Percentiles rank a stretch among this genome's conserved stretches.
Conservation (phyloP, 2,888 invertebrate species). For the Magallana nippona region DNA sequence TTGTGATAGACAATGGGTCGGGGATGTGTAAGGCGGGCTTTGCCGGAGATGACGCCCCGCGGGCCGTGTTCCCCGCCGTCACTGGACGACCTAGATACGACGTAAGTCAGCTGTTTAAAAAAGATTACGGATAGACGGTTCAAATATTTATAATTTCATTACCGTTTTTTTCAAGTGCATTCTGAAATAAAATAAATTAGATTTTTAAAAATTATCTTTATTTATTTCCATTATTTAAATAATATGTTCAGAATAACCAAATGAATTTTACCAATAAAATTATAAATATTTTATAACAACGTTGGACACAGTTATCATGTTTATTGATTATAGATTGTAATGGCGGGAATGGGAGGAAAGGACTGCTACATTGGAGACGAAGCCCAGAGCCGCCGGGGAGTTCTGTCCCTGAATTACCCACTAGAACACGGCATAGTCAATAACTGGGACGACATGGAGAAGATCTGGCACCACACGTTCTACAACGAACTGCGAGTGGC, state of each 20-base stretch:
- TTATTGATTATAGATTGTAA: conserved; percentile 80
- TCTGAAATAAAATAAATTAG: too few relatives aligned
- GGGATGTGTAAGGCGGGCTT: conserved; percentile 21
- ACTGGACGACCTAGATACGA: conserved; percentile 13
- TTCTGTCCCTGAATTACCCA: conserved; percentile 73
- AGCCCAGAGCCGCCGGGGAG: conserved; percentile 77
- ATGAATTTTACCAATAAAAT: too few relatives aligned
- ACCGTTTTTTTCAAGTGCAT: too few relatives aligned
- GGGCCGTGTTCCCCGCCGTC: conserved; percentile 14
- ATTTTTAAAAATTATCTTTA: too few relatives aligned
- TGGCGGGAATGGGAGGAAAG: conserved; percentile 96
- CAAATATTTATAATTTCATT: too few relatives aligned
- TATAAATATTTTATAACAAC: too few relatives aligned
- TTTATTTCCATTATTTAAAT: too few relatives aligned
- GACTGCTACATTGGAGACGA: conserved; percentile 73
- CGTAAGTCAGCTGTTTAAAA: neutral
- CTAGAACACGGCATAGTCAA: conserved; percentile 76
- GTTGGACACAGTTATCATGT: neutral
- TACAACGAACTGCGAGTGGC: conserved; percentile 80
- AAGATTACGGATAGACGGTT: too few relatives aligned
- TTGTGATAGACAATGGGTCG: conserved; percentile 9
- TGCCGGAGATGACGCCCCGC: conserved; percentile 14
- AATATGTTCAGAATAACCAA: too few relatives aligned
- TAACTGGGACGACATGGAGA: conserved; percentile 78
- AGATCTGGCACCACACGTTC: conserved; percentile 77